phyloP scores from a whole-genome alignment of 2,888 invertebrate species.

The Merodon equestris region DNA sequence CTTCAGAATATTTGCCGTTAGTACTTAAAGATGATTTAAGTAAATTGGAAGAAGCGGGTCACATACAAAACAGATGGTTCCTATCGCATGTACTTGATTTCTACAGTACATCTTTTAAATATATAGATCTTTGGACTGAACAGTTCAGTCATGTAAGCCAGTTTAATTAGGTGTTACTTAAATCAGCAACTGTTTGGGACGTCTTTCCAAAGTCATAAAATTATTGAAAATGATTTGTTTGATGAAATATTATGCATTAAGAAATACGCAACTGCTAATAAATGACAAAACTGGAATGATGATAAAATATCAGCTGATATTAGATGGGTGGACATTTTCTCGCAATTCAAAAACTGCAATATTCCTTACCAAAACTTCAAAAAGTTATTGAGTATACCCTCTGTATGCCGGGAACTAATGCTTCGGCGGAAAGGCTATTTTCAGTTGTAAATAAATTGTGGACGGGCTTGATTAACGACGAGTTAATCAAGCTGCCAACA shows the following conservation, averaged over 20 bases:
- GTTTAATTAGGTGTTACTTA: slow-evolving; percentile 13
- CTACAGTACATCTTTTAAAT: slow-evolving; percentile 14
- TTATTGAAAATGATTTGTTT: slow-evolving; percentile 4
- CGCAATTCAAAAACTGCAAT: slow-evolving; percentile 13
- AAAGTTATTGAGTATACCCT: slow-evolving; percentile 13
- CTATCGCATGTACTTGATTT: slow-evolving; percentile 3
- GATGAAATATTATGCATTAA: slow-evolving; percentile 1
- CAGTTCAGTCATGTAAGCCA: slow-evolving; percentile 20
- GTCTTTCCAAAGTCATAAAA: not conserved
- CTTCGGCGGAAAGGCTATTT: too few relatives aligned
- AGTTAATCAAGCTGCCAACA: too few relatives aligned
- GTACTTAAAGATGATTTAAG: slow-evolving; percentile 16
- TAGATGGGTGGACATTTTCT: slow-evolving; percentile 11
- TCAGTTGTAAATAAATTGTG: too few relatives aligned
- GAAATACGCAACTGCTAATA: not conserved
- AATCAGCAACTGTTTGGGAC: not conserved
- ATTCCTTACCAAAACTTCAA: slow-evolving; percentile 16
- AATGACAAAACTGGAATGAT: not conserved
- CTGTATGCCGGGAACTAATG: too few relatives aligned
- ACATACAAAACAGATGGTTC: slow-evolving; percentile 16
- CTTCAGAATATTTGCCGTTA: slow-evolving; percentile 10
- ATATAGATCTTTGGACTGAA: slow-evolving; percentile 15
- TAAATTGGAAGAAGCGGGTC: slow-evolving; percentile 10
- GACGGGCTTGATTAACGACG: too few relatives aligned
- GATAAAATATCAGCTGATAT: not conserved